Conservation (phyloP, 30 jellyfish, hydroid and myxozoan species). For the Aurelia sp. region DNA sequence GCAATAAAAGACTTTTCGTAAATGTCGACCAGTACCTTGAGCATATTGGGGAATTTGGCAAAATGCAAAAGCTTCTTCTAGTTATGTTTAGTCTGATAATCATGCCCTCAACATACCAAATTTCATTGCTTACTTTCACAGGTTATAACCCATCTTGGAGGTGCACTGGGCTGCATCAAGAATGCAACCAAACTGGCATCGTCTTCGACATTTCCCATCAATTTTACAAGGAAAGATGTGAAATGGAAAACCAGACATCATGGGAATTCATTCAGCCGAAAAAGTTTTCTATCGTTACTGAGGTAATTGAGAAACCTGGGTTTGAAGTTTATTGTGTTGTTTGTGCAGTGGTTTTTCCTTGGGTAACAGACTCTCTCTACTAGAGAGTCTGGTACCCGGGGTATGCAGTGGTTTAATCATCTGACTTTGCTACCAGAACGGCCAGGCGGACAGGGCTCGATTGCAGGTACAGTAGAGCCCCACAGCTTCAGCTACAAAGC, state of each 20-base stretch:
- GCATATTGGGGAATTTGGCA: slow-evolving; percentile 86
- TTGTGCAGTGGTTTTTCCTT: too few relatives aligned
- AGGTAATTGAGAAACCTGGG: slow-evolving; percentile 33
- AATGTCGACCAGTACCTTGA: slow-evolving; percentile 83
- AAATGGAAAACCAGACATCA: slow-evolving; percentile 67
- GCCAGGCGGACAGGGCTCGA: too few relatives aligned
- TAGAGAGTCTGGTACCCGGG: too few relatives aligned
- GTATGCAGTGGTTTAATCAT: too few relatives aligned
- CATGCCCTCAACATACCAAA: slow-evolving; percentile 87
- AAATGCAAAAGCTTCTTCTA: slow-evolving; percentile 60
- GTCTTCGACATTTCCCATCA: slow-evolving; percentile 14
- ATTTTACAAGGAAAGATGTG: slow-evolving; percentile 66
- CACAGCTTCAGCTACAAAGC: too few relatives aligned
- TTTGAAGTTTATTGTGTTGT: too few relatives aligned
- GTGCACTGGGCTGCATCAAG: slow-evolving; percentile 57
- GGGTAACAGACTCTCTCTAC: too few relatives aligned
- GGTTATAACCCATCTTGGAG: slow-evolving; percentile 84
- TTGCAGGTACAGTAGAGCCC: too few relatives aligned
- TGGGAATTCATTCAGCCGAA: slow-evolving; percentile 76
- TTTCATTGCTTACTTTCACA: slow-evolving; percentile 74
- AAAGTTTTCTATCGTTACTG: slow-evolving; percentile 87
- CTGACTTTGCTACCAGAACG: too few relatives aligned
- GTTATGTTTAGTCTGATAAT: slow-evolving; percentile 73
- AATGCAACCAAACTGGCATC: slow-evolving; percentile 71
- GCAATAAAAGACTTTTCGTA: neutral